phyloP scores from a whole-genome alignment of 2,113 vertebrate genomes.

The Struthidea cinerea region DNA sequence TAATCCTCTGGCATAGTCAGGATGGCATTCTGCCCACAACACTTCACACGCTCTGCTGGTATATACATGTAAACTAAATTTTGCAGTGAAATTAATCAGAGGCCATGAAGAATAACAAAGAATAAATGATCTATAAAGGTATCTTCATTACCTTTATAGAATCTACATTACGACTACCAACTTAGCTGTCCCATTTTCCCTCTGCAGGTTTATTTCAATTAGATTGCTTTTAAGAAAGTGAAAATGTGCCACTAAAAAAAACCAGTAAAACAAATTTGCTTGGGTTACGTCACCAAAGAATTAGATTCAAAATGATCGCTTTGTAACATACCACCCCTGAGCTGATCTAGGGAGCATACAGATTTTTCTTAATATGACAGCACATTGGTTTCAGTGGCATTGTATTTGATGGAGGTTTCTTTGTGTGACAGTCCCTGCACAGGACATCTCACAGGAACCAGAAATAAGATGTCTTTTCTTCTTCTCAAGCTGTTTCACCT shows the following conservation, averaged over 20 bases:
- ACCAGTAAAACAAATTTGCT: background rate
- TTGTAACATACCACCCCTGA: background rate
- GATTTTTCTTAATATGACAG: background rate
- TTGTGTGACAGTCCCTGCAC: background rate
- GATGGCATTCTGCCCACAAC: background rate
- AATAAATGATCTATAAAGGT: too few relatives aligned
- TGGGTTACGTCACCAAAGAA: background rate
- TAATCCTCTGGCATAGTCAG: background rate
- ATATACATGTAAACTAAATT: background rate
- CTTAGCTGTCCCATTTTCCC: background rate
- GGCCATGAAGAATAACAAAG: background rate
- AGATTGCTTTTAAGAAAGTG: background rate
- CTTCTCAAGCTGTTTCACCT: background rate
- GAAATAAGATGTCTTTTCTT: background rate
- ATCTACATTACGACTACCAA: background rate
- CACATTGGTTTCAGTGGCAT: background rate
- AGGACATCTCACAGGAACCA: background rate
- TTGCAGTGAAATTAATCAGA: background rate
- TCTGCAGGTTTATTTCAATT: background rate
- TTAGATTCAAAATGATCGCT: background rate
- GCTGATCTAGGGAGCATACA: background rate
- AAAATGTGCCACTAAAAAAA: background rate
- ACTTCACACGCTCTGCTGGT: background rate
- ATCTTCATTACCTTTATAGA: background rate
- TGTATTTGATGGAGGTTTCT: background rate